Evolutionary conservation across 2,797 vertebrate species (phyloP).

Genomic region (Austrolebias charrua): DNA sequence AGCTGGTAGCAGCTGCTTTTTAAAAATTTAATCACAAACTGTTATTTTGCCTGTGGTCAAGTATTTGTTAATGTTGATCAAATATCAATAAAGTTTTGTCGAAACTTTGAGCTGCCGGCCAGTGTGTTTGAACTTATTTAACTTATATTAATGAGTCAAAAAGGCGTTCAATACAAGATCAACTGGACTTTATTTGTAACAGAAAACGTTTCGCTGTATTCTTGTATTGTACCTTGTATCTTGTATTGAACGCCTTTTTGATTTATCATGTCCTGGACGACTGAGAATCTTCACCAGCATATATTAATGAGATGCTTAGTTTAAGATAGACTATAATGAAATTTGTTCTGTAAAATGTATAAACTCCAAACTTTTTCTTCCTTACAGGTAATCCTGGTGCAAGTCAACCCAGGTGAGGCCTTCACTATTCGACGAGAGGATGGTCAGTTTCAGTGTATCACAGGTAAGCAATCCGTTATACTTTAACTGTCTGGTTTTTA

Average conservation of each 20-base stretch:
- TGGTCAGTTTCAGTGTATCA: conserved; percentile 98
- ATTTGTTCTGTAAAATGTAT: neutral
- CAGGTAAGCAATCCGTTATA: conserved; percentile 82
- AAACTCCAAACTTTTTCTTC: conserved; percentile 21
- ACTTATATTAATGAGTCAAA: no score
- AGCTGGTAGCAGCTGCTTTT: neutral
- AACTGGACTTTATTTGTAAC: no score
- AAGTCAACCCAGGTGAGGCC: conserved; percentile 98
- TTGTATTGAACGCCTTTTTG: no score
- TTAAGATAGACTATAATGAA: neutral
- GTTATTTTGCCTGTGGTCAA: neutral
- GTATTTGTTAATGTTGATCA: neutral
- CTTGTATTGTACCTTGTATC: no score
- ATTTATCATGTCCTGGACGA: no score
- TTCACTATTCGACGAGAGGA: conserved; percentile 99
- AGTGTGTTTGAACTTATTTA: no score
- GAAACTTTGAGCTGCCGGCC: no score
- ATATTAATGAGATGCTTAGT: neutral
- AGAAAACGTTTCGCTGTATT: no score
- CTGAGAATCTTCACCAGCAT: no score
- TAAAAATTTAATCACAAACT: neutral
- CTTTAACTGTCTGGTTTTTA: neutral
- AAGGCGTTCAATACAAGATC: no score
- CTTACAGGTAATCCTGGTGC: conserved; percentile 96
- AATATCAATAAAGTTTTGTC: neutral